Evolutionary conservation across 35 echinoderm and acorn worm species (phyloP).

Genomic region (Nesometra sesokonis): DNA sequence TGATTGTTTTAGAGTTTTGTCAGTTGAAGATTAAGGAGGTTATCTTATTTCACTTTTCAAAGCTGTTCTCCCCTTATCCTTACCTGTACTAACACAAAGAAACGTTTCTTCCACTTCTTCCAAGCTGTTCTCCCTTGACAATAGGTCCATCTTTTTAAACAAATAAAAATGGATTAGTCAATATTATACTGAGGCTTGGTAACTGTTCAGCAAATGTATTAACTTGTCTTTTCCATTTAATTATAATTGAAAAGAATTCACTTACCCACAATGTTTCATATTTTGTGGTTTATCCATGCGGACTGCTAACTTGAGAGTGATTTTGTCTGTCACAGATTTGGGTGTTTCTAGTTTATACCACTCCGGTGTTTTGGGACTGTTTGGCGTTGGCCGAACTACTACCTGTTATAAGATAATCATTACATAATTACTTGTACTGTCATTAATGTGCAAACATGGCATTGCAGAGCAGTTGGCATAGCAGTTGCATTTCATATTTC

Average conservation of each 20-base stretch:
- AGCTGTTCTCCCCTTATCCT: background rate
- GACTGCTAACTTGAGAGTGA: slow-evolving; percentile 93
- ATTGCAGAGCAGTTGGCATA: no score
- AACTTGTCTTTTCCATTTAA: background rate
- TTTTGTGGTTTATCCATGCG: slow-evolving; percentile 99
- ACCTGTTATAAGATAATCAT: slow-evolving; percentile 30
- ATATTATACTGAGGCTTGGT: no score
- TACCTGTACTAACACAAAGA: slow-evolving; percentile 98
- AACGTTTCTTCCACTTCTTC: slow-evolving; percentile 98
- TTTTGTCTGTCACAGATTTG: slow-evolving; percentile 62
- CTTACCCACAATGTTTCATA: slow-evolving; percentile 99
- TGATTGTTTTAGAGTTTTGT: no score
- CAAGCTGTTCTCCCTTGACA: slow-evolving; percentile 91
- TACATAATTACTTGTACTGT: no score
- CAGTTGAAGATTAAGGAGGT: background rate
- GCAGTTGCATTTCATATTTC: no score
- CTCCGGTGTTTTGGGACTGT: slow-evolving; percentile 97
- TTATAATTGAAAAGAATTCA: background rate
- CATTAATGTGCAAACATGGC: no score
- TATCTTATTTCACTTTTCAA: background rate
- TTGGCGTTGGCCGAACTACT: slow-evolving; percentile 75
- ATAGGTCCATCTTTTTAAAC: slow-evolving; percentile 97
- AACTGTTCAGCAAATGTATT: no score
- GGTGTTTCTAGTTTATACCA: slow-evolving; percentile 88
- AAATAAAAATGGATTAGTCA: no score